Conservation (phyloP, 2,888 invertebrate genomes). For the Caenorhabditis sinica region DNA sequence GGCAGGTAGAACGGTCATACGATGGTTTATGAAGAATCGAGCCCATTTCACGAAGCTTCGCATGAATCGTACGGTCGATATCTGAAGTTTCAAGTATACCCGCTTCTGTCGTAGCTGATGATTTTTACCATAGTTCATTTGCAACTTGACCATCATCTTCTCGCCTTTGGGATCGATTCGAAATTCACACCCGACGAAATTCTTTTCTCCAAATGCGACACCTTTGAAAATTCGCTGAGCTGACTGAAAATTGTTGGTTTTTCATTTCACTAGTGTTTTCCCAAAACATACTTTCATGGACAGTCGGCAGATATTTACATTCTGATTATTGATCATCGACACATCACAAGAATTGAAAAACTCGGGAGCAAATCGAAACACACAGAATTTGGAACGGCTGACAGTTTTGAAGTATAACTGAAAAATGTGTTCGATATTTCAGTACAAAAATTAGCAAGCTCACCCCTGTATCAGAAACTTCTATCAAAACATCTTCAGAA, state of each 20-base stretch:
- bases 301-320: conserved; percentile 52
- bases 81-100: conserved; percentile 39
- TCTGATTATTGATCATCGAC: conserved; percentile 50
- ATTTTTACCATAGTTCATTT: conserved; percentile 53
- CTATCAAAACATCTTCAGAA: conserved; percentile 60
- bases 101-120: too few relatives aligned
- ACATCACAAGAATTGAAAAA: conserved; percentile 65
- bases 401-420: conserved; percentile 58
- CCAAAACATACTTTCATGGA: conserved; percentile 52
- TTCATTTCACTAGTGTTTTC: not conserved
- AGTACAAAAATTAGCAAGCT: not conserved
- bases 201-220: conserved; percentile 50
- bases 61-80: conserved; percentile 59
- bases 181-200: conserved; percentile 59
- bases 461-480: conserved; percentile 57
- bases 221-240: conserved; percentile 64
- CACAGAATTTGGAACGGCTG: conserved; percentile 53
- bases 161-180: conserved; percentile 61
- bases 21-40: conserved; percentile 39
- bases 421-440: not conserved
- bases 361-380: conserved; percentile 63
- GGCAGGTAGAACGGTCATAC: conserved; percentile 38
- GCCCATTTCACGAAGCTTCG: conserved; percentile 62
- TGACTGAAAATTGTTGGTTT: conserved; percentile 28
- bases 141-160: conserved; percentile 47